A percentile compares a stretch with the other conserved stretches of the same genome.
These are phyloP conservation scores for Pyralis farinalis DNA, from an alignment of 2,888 invertebrate genomes.

Conservation along the genomic window DNA sequence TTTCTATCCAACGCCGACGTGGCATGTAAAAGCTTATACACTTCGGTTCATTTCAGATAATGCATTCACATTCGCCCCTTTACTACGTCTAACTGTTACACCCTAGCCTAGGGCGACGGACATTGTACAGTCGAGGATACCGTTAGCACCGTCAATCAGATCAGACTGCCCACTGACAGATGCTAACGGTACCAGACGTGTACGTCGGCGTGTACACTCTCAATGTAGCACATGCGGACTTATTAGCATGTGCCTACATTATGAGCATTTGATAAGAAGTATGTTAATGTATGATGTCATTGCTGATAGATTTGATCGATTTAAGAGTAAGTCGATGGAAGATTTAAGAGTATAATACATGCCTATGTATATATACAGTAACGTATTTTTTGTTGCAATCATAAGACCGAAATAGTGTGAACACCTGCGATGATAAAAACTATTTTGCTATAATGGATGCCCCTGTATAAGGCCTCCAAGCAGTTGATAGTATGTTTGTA, in stretches of 20 bases:
- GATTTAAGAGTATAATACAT: background rate
- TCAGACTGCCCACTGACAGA: slow-evolving; percentile 62
- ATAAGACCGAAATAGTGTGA: background rate
- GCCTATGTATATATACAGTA: too few species aligned
- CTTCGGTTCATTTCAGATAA: background rate
- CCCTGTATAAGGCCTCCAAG: too few species aligned
- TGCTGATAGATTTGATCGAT: background rate
- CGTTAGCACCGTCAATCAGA: slow-evolving; percentile 66
- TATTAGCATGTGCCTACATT: slow-evolving; percentile 6
- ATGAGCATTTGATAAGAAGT: background rate
- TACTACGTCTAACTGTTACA: slow-evolving; percentile 30
- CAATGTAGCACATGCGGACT: slow-evolving; percentile 8
- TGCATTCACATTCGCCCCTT: background rate
- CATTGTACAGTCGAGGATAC: slow-evolving; percentile 36
- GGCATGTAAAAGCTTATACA: too few species aligned
- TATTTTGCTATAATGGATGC: background rate
- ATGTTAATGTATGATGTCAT: slow-evolving; percentile 2
- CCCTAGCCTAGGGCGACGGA: slow-evolving; percentile 29
- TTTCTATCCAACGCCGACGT: too few species aligned
- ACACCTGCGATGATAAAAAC: background rate
- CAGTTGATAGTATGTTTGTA: too few species aligned
- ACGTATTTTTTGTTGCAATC: background rate
- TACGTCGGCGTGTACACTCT: background rate
- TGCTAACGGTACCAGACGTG: slow-evolving; percentile 51
- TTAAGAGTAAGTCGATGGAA: too few species aligned